phyloP scores from a whole-genome alignment of 2,888 invertebrate species.

The Cinara cedri region DNA sequence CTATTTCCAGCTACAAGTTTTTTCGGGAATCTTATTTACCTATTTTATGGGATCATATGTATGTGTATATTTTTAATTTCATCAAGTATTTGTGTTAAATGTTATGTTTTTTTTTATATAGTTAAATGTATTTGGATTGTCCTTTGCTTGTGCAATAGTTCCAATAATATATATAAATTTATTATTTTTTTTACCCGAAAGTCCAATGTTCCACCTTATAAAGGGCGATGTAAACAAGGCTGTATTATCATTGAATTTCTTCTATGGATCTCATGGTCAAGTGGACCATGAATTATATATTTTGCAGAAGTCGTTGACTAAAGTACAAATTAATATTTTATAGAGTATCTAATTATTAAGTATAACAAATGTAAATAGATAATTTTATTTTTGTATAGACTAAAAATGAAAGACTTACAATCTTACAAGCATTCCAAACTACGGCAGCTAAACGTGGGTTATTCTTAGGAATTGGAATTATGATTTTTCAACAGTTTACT shows the following conservation, averaged over 20 bases:
- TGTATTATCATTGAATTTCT: constrained; percentile 70
- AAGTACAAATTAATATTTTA: constrained; percentile 56
- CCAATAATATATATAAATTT: constrained; percentile 74
- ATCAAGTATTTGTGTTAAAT: background rate
- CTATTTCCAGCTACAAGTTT: constrained; percentile 85
- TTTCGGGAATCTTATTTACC: constrained; percentile 79
- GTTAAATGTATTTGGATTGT: constrained; percentile 68
- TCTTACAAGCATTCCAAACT: constrained; percentile 68
- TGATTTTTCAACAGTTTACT: constrained; percentile 88
- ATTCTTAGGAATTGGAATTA: constrained; percentile 76
- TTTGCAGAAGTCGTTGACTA: constrained; percentile 66
- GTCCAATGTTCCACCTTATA: constrained; percentile 75
- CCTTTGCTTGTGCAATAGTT: constrained; percentile 71
- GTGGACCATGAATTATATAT: constrained; percentile 70
- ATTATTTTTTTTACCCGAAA: constrained; percentile 86
- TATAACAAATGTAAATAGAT: background rate
- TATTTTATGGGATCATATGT: constrained; percentile 71
- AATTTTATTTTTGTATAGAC: constrained; percentile 61
- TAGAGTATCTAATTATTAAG: background rate
- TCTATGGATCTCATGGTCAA: constrained; percentile 76
- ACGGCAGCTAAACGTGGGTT: constrained; percentile 72
- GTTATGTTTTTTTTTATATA: constrained; percentile 57
- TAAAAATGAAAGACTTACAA: constrained; percentile 67
- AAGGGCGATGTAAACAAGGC: constrained; percentile 68
- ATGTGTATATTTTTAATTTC: constrained; percentile 39